Base-by-base conservation (phyloP, 1,140 invertebrate species). In the Micrasema longulum region DNA sequence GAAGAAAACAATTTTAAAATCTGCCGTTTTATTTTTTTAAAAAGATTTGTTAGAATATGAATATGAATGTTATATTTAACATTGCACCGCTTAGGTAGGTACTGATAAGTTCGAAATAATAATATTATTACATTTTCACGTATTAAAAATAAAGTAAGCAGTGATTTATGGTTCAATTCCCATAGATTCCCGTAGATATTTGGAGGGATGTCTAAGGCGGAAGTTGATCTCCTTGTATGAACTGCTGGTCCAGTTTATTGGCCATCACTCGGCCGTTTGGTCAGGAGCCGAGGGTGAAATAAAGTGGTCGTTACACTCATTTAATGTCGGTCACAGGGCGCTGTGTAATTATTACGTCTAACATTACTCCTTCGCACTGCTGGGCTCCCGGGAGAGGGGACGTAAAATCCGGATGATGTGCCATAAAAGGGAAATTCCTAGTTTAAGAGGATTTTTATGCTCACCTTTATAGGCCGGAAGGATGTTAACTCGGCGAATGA, bases 271-370 rank as follows among this genome's bases (percentile, higher is more conserved):
- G 43, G 63, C 35, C 38, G 36, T 36, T 53, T 23, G 35, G 26
- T n/a, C 45, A 20, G 31, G 22, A 35, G n/a, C 22, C 41, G 47
- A 18, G 36, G 38, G 63, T 43, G 63, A 23, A 41, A 52, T 67
- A 67, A 67, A 67, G 65, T 53, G 65, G 47, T 67, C 65, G 65
- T 67, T 67, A 67, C 65, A 67, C 26, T 53, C 48, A 14, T 67
- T 67, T 67, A 67, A 67, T 67, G 65, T 36, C 65, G 35, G 65
- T 38, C 45, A 23, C 63, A 35, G 43, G 63, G 47, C n/a, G n/a
- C 43, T 16, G 18, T 38, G 65, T 55, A 67, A 67, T 67, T 47
- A 57, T 57, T 57, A 38, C 31, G 14, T 57, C 31, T 18, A 14
- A 26, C 14, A 18, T 23, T n/a, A 12, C 26, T 16, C 60, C 60